A percentile compares a stretch with the other conserved stretches of the same genome.
These are phyloP conservation scores for Archips xylosteana DNA, from an alignment of 2,888 invertebrate species.

Conservation along the genomic window DNA sequence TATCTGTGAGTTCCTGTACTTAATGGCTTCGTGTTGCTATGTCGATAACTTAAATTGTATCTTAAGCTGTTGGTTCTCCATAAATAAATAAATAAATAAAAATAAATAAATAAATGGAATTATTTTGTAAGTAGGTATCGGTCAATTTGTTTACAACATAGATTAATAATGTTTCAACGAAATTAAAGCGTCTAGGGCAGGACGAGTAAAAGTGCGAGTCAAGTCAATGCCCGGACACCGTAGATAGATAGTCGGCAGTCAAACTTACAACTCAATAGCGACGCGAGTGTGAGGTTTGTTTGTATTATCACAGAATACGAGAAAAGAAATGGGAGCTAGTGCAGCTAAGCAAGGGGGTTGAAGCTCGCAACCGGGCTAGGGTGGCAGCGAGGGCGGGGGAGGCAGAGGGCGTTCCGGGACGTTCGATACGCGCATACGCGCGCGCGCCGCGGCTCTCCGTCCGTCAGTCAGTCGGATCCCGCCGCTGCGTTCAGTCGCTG, in stretches of 20 bases:
- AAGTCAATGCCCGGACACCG: constrained; percentile 29
- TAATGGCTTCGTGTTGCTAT: too few relatives aligned
- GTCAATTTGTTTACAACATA: not conserved
- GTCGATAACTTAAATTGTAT: too few relatives aligned
- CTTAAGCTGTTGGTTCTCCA: too few relatives aligned
- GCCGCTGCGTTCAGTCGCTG: constrained; percentile 60
- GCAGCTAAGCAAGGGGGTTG: constrained; percentile 54
- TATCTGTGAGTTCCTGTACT: too few relatives aligned
- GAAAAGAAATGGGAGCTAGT: constrained; percentile 51
- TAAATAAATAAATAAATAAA: too few relatives aligned
- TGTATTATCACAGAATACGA: constrained; percentile 45
- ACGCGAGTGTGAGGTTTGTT: constrained; percentile 43
- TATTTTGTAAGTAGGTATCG: too few relatives aligned
- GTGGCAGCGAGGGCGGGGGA: constrained; percentile 69
- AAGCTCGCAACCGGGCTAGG: constrained; percentile 53
- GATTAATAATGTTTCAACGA: not conserved
- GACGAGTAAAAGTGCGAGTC: not conserved
- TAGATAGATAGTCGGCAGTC: constrained; percentile 26
- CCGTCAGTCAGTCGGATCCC: constrained; percentile 73
- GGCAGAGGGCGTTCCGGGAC: constrained; percentile 68
- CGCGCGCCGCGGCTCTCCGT: constrained; percentile 70
- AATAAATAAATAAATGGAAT: too few relatives aligned
- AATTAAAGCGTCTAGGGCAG: not conserved
- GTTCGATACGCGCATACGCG: constrained; percentile 85
- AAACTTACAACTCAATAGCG: constrained; percentile 40